Evolutionary conservation across 2,113 vertebrate genomes (phyloP).

Genomic region (Bostrychus sinensis): DNA sequence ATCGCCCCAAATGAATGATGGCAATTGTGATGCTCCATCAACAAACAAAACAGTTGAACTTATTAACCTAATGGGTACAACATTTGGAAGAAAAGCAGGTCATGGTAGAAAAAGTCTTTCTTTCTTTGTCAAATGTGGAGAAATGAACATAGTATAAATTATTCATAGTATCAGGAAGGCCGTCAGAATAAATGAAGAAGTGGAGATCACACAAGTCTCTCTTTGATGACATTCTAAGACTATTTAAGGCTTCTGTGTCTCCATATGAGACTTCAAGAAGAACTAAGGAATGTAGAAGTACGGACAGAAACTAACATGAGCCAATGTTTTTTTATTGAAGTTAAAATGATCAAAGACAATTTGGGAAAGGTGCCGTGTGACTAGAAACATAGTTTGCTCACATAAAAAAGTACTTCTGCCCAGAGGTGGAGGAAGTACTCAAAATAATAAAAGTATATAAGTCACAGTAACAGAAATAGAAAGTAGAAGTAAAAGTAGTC

Average conservation of each 20-base stretch:
- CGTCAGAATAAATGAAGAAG: conserved; percentile 51
- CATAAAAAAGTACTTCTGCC: background rate
- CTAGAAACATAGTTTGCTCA: background rate
- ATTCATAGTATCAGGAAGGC: conserved; percentile 48
- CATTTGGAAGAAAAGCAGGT: background rate
- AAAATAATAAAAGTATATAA: background rate
- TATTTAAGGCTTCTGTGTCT: conserved; percentile 50
- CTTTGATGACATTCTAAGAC: conserved; percentile 59
- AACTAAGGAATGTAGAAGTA: conserved; percentile 31
- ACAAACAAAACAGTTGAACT: background rate
- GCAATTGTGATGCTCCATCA: background rate
- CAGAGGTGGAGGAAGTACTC: background rate
- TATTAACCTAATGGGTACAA: background rate
- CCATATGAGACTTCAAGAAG: conserved; percentile 49
- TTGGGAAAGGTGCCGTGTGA: background rate
- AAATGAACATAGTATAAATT: conserved; percentile 48
- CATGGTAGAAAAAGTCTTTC: background rate
- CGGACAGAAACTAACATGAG: conserved; percentile 33
- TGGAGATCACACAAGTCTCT: conserved; percentile 36
- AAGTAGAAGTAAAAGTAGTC: too few relatives aligned
- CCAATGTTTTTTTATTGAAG: conserved; percentile 32
- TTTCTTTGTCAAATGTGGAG: conserved; percentile 28
- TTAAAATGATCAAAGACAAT: conserved; percentile 58
- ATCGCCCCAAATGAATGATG: background rate
- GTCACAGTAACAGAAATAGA: too few relatives aligned